phyloP scores from a whole-genome alignment of 2,797 vertebrate species.

The Sebastes nivosus region DNA sequence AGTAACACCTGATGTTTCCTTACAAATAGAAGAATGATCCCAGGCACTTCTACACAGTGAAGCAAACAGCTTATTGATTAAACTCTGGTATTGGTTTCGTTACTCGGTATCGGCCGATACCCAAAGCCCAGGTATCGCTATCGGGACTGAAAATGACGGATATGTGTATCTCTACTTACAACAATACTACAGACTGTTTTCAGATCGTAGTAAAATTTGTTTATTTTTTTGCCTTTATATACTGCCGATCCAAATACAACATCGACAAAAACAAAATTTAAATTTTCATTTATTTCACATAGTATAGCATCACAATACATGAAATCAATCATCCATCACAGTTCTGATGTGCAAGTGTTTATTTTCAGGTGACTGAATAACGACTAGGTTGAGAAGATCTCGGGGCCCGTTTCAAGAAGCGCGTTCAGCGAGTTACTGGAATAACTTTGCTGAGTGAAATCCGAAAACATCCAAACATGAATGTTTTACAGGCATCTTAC shows the following conservation, averaged over 20 bases:
- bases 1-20: too few species aligned
- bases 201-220: background rate
- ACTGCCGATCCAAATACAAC: background rate
- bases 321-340: constrained; percentile 66
- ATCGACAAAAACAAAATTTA: constrained; percentile 21
- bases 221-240: background rate
- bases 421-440: background rate
- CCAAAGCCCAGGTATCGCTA: too few species aligned
- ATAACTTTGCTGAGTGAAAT: constrained; percentile 12
- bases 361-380: constrained; percentile 62
- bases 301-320: constrained; percentile 67
- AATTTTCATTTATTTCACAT: constrained; percentile 72
- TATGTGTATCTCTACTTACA: too few species aligned
- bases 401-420: background rate
- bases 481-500: background rate
- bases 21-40: too few species aligned
- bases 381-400: constrained; percentile 47
- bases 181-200: background rate
- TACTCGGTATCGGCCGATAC: too few species aligned
- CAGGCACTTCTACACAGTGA: too few species aligned
- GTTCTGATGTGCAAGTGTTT: constrained; percentile 73
- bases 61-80: too few species aligned
- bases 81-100: too few species aligned
- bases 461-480: background rate
- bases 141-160: too few species aligned